A percentile compares a stretch with the other conserved stretches of the same genome.
Evolutionary conservation across 2,113 vertebrate genomes (phyloP).

Genomic region (Bubo bubo): DNA sequence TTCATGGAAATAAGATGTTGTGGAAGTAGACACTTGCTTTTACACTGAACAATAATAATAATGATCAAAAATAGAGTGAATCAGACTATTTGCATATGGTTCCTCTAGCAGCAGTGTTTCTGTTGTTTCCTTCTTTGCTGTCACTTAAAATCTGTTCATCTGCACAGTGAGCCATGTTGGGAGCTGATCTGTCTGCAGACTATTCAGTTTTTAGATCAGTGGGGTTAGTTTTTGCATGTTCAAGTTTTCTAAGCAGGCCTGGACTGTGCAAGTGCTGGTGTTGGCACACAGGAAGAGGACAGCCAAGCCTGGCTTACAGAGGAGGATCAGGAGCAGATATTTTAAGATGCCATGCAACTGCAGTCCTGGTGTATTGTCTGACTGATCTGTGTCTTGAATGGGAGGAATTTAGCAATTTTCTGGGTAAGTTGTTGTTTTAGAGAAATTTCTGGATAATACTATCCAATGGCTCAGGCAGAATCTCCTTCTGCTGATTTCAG

Average conservation of each 20-base stretch:
- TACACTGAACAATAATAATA: neutral
- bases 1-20: neutral
- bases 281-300: neutral
- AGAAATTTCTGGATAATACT: neutral
- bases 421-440: neutral
- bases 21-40: neutral
- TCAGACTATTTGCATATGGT: neutral
- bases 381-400: neutral
- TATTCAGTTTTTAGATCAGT: accelerated
- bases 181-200: neutral
- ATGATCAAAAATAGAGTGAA: neutral
- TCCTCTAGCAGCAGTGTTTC: neutral
- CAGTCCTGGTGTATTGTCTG: neutral
- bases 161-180: accelerated
- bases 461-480: neutral
- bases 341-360: neutral
- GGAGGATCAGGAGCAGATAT: neutral
- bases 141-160: neutral
- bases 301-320: neutral
- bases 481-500: neutral
- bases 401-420: neutral
- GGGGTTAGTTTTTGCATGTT: accelerated
- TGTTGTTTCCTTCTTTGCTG: neutral
- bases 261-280: neutral
- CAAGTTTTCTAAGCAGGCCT: neutral